Percentiles rank a stretch among this genome's conserved stretches.
Evolutionary conservation across 2,888 invertebrate genomes (phyloP).

Genomic region (Oxyteleia sp.): DNA sequence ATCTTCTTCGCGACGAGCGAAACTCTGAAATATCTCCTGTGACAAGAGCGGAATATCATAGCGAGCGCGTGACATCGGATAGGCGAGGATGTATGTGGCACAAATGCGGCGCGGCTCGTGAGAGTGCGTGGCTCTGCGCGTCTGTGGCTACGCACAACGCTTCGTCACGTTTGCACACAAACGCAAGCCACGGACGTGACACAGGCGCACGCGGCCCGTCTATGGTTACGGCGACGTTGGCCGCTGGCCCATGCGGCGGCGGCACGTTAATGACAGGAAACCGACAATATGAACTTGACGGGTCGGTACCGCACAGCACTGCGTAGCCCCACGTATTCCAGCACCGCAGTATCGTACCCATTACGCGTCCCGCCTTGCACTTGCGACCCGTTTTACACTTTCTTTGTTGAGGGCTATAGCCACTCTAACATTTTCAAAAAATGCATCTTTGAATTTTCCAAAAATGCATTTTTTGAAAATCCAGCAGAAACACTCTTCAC

Average conservation of each 20-base stretch:
- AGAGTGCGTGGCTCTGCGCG: slow-evolving; percentile 46
- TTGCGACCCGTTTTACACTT: neutral
- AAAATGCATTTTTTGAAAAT: too few relatives aligned
- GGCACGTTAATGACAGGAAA: slow-evolving; percentile 87
- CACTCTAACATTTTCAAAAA: too few relatives aligned
- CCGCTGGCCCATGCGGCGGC: slow-evolving; percentile 79
- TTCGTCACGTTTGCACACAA: slow-evolving; percentile 63
- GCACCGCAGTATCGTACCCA: slow-evolving; percentile 79
- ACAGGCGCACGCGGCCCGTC: slow-evolving; percentile 60
- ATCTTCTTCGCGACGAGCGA: slow-evolving; percentile 33
- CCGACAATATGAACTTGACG: slow-evolving; percentile 87
- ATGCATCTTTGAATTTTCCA: too few relatives aligned
- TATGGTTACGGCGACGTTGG: slow-evolving; percentile 18
- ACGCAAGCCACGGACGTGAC: slow-evolving; percentile 48
- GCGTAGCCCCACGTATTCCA: slow-evolving; percentile 77
- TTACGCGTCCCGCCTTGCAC: slow-evolving; percentile 75
- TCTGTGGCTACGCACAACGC: slow-evolving; percentile 68
- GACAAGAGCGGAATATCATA: slow-evolving; percentile 51
- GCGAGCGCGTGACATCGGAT: slow-evolving; percentile 47
- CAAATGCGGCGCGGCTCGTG: slow-evolving; percentile 16
- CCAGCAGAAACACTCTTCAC: too few relatives aligned
- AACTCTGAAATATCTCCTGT: slow-evolving; percentile 50
- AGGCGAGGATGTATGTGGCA: slow-evolving; percentile 54
- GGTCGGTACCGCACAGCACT: slow-evolving; percentile 83
- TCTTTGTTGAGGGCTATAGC: too few relatives aligned